Conservation (phyloP, 2,797 vertebrate genomes). For the Acridotheres tristis region DNA sequence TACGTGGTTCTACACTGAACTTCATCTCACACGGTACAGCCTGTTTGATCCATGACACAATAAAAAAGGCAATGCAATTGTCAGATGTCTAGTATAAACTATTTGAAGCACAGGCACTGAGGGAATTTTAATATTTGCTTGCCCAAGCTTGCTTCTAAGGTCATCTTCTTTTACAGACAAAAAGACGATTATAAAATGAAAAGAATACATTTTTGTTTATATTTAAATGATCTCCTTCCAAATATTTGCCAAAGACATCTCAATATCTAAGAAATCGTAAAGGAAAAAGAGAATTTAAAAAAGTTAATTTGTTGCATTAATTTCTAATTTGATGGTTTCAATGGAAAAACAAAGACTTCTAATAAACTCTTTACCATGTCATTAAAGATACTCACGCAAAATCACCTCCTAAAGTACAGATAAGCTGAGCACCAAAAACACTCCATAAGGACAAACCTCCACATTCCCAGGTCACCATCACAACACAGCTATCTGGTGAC, state of each 20-base stretch:
- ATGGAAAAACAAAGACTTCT: neutral
- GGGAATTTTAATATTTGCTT: neutral
- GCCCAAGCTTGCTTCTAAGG: neutral
- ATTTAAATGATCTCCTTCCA: neutral
- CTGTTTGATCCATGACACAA: neutral
- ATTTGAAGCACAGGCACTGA: neutral
- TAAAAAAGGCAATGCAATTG: neutral
- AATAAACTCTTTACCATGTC: neutral
- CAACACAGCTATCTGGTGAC: slow-evolving; percentile 97
- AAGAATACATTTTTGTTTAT: neutral
- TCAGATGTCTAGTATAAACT: neutral
- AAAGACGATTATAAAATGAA: neutral
- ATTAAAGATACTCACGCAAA: slow-evolving; percentile 87
- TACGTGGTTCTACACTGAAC: neutral
- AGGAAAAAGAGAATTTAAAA: rapidly evolving
- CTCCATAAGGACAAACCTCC: slow-evolving; percentile 97
- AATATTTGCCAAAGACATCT: neutral
- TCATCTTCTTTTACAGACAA: neutral
- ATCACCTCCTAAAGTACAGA: slow-evolving; percentile 97
- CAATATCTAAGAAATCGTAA: neutral
- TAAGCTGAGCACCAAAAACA: slow-evolving; percentile 97
- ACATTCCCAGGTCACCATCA: slow-evolving; percentile 94
- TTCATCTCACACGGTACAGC: neutral
- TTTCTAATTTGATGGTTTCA: neutral
- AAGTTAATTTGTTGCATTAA: neutral